phyloP scores from a whole-genome alignment of 2,888 invertebrate species.

The Ectropis crepuscularia region DNA sequence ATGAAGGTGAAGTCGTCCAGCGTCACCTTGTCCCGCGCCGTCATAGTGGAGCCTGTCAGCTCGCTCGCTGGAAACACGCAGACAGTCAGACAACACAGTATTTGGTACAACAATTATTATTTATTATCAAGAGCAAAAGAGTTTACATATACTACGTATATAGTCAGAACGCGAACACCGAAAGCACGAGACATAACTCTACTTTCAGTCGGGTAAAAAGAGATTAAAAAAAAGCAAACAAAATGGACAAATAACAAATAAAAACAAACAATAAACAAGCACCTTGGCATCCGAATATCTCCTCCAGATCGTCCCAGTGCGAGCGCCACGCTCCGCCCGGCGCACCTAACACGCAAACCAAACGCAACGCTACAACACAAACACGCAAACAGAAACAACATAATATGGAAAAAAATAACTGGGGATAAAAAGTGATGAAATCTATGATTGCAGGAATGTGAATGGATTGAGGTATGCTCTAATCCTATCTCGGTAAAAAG shows the following conservation, averaged over 20 bases:
- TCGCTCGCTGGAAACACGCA: constrained; percentile 36
- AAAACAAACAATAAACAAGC: constrained; percentile 32
- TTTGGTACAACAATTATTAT: neutral
- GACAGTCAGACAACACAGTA: neutral
- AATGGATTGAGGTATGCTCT: too few species aligned
- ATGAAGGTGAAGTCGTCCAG: constrained; percentile 97
- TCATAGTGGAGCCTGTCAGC: constrained; percentile 49
- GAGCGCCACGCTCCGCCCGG: constrained; percentile 48
- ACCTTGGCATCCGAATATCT: constrained; percentile 66
- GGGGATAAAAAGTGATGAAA: neutral
- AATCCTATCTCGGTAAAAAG: too few species aligned
- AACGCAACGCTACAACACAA: constrained; percentile 24
- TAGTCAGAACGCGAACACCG: too few species aligned
- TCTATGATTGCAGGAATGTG: too few species aligned
- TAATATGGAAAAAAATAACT: neutral
- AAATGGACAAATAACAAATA: constrained; percentile 1
- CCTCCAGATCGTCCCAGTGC: constrained; percentile 70
- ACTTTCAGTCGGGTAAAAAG: too few species aligned
- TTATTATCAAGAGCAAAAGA: too few species aligned
- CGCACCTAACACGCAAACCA: constrained; percentile 24
- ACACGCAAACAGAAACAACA: neutral
- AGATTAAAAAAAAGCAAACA: neutral
- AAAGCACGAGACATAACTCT: too few species aligned
- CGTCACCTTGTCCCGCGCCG: constrained; percentile 84
- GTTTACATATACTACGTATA: too few species aligned